Conservation (phyloP, 1,140 invertebrate species). For the Musca vetustissima region DNA sequence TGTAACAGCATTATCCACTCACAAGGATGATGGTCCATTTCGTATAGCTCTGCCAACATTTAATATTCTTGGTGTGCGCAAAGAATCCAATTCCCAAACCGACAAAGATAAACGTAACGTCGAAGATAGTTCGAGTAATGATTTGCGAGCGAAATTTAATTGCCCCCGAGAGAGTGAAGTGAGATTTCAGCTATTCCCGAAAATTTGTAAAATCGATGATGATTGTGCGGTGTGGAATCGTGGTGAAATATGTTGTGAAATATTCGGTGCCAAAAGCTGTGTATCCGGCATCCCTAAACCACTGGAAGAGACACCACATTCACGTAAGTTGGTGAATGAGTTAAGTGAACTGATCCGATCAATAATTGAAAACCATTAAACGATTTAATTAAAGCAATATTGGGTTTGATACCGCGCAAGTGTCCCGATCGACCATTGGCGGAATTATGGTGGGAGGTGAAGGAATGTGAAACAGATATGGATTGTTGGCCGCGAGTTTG, state of each 20-base stretch:
- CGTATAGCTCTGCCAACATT: conserved; percentile 52
- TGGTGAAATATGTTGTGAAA: conserved; percentile 60
- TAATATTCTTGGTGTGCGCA: conserved; percentile 39
- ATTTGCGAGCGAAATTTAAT: conserved; percentile 46
- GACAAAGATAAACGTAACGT: conserved; percentile 32
- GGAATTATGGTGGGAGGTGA: conserved; percentile 66
- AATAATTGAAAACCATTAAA: conserved; percentile 13
- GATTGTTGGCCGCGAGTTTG: conserved; percentile 73
- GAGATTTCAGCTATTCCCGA: conserved; percentile 59
- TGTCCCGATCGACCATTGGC: conserved; percentile 66
- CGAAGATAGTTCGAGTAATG: conserved; percentile 17
- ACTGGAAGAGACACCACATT: conserved; percentile 58
- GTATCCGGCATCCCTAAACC: conserved; percentile 62
- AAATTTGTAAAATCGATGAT: conserved; percentile 60
- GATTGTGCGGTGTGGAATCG: conserved; percentile 60
- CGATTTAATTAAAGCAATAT: conserved; percentile 58
- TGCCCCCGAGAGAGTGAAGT: conserved; percentile 59
- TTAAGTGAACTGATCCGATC: background rate
- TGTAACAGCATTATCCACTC: conserved; percentile 12
- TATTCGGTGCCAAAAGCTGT: conserved; percentile 58
- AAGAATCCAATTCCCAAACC: background rate
- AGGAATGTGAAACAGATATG: conserved; percentile 64
- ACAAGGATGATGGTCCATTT: conserved; percentile 43
- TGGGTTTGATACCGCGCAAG: conserved; percentile 66
- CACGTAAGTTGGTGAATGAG: conserved; percentile 57